These are phyloP conservation scores for Theocolax elegans DNA, from an alignment of 1,140 invertebrate genomes.

Conservation along the genomic window DNA sequence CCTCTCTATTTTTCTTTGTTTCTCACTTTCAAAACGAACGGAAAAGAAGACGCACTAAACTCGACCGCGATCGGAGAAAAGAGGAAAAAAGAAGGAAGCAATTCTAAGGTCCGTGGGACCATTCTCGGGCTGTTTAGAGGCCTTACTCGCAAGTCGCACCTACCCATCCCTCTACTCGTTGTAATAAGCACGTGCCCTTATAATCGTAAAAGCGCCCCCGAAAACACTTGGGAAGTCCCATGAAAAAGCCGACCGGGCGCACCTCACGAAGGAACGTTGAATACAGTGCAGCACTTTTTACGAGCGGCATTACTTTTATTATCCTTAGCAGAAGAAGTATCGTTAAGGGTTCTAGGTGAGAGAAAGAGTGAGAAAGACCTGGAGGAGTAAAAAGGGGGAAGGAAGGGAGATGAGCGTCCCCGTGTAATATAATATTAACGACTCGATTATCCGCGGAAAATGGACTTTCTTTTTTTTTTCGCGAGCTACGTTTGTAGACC, in stretches of 20 bases:
- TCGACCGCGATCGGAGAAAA: too few relatives aligned
- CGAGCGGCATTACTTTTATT: constrained; percentile 57
- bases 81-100: neutral
- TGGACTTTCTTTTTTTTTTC: constrained; percentile 14
- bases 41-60: constrained; percentile 1
- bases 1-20: too few relatives aligned
- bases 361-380: neutral
- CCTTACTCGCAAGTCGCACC: neutral
- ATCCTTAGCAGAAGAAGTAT: constrained; percentile 50
- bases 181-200: constrained; percentile 54
- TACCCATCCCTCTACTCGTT: neutral
- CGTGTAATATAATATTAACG: constrained; percentile 50
- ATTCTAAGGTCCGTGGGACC: neutral
- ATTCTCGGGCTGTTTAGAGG: constrained; percentile 25
- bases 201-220: constrained; percentile 53
- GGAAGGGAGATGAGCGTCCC: constrained; percentile 23
- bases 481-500: neutral
- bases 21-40: neutral
- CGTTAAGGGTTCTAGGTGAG: constrained; percentile 41
- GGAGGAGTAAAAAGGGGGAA: neutral
- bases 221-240: constrained; percentile 52
- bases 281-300: constrained; percentile 53
- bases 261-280: constrained; percentile 40
- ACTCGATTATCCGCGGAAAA: constrained; percentile 47
- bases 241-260: constrained; percentile 39